Evolutionary conservation across 2,113 vertebrate species (phyloP).

Genomic region (Pithys albifrons): DNA sequence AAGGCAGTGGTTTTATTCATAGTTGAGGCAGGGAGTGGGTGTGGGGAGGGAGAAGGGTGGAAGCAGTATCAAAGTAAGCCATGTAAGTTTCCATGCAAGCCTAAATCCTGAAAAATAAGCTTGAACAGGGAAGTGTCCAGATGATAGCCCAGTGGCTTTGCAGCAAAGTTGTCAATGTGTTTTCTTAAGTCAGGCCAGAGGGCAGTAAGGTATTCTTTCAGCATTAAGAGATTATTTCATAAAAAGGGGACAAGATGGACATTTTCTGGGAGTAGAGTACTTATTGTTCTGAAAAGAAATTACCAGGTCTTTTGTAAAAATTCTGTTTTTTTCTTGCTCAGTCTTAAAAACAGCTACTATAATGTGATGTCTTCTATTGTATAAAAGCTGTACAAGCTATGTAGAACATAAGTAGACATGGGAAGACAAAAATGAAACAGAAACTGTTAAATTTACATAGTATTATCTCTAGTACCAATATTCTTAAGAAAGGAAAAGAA

Average conservation of each 20-base stretch:
- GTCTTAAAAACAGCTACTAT: neutral
- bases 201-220: neutral
- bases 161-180: neutral
- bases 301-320: neutral
- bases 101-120: neutral
- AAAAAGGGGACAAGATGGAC: neutral
- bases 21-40: neutral
- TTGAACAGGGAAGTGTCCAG: neutral
- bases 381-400: neutral
- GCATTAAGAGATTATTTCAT: neutral
- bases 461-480: neutral
- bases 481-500: neutral
- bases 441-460: neutral
- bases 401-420: neutral
- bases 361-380: neutral
- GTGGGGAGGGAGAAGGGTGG: neutral
- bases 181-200: neutral
- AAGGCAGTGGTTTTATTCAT: neutral
- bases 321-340: neutral
- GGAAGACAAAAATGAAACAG: neutral
- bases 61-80: neutral
- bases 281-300: neutral
- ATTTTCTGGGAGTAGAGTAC: neutral
- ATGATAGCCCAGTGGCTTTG: neutral
- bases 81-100: neutral